Base-by-base conservation (phyloP, 2,113 vertebrate genomes). In the Orientallactaga bullata region DNA sequence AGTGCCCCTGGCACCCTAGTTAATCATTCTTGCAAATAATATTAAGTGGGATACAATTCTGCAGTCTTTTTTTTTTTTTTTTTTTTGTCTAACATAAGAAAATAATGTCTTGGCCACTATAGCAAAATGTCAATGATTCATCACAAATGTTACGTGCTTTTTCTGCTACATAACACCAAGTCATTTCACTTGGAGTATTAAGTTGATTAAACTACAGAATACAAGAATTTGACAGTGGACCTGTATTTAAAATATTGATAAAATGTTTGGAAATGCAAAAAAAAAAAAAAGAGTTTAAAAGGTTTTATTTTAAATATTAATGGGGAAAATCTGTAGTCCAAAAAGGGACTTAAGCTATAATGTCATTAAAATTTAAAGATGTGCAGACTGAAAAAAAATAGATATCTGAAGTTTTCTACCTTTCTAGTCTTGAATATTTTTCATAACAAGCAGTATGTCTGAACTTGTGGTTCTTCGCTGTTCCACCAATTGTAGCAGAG, bases 1-100 rank as follows among this genome's bases (percentile, higher is more conserved):
- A 97, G 90, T 78, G 93, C 76, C 83, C 94, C 58, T 92, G 95
- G 91, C 81, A 95, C 69, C 82, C n/a, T 89, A 95, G 88, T 97
- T 96, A 96, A 97, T 92, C 81, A 94, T 95, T 94, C 32, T 30
- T 4, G 23, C 24, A 23, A 76, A 83, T 80, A 82, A 89, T 60
- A 74, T 81, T 65, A 77, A 51, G 77, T 28, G 6, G 68, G 0
- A 71, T 88, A 82, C 12, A 73, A 82, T 78, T 87, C 39, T 81
- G 68, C 55, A 55, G 7, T 55, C 55, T 55, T 12, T 55, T 55
- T 30, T 73, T 79, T 94, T 90, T 82, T 47, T 47, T 47, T 47
- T 30, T 73, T 79, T 94, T 90, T 82, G 42, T 37, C 8, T 90
- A 84, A 69, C 80, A 51, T 73, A 88, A 88, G 68, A 93, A 93